A percentile compares a stretch with the other conserved stretches of the same genome.
phyloP scores from a whole-genome alignment of 2,113 vertebrate species.

The Leuciscus idus region DNA sequence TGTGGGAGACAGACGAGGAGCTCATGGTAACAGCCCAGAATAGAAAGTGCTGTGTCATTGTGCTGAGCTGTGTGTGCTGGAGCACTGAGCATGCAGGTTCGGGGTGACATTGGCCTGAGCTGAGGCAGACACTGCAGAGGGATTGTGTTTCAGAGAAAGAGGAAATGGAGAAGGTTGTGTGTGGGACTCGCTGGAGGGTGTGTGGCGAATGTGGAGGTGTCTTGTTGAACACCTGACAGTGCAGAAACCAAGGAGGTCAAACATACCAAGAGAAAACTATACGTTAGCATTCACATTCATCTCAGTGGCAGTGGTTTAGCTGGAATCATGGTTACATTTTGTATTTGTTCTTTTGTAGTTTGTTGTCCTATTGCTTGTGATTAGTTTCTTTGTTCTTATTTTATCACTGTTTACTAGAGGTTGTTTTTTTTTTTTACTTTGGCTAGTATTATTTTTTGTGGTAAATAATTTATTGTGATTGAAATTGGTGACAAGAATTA shows the following conservation, averaged over 20 bases:
- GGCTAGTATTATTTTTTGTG: too few species aligned
- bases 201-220: neutral
- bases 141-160: constrained; percentile 36
- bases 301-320: neutral
- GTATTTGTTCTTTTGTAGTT: too few species aligned
- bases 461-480: too few species aligned
- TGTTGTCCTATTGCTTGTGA: too few species aligned
- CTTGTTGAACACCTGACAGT: constrained; percentile 37
- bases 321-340: neutral
- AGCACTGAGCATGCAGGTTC: constrained; percentile 30
- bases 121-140: constrained; percentile 38
- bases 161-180: neutral
- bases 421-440: too few species aligned
- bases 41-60: constrained; percentile 59
- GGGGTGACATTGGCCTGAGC: constrained; percentile 51
- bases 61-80: constrained; percentile 27
- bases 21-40: constrained; percentile 54
- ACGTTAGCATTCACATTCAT: neutral
- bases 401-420: too few species aligned
- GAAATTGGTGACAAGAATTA: too few species aligned
- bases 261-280: neutral
- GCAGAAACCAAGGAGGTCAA: constrained; percentile 30
- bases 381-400: too few species aligned
- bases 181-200: neutral
- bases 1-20: constrained; percentile 41